Conservation (phyloP, 2,113 vertebrate species). For the Lepisosteus osseus region DNA sequence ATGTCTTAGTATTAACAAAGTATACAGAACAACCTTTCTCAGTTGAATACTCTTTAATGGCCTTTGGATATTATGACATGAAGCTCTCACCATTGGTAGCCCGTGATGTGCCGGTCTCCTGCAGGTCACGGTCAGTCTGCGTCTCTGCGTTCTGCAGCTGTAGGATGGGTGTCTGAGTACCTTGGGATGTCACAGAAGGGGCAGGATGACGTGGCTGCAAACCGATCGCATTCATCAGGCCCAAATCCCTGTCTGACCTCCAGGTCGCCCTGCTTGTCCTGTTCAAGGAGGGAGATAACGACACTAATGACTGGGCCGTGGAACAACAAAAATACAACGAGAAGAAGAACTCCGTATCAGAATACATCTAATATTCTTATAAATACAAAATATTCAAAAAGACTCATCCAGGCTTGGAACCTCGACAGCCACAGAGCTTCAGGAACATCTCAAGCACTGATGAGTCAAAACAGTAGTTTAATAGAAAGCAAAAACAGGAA, state of each 20-base stretch:
- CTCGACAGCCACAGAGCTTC: too few relatives aligned
- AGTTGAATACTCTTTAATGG: too few relatives aligned
- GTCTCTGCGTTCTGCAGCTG: slow-evolving; percentile 95
- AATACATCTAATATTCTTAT: too few relatives aligned
- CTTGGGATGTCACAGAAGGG: slow-evolving; percentile 94
- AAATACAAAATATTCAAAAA: too few relatives aligned
- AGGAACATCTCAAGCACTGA: too few relatives aligned
- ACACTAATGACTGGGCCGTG: too few relatives aligned
- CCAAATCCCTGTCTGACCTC: slow-evolving; percentile 95
- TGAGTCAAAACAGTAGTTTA: too few relatives aligned
- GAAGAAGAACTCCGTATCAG: background rate
- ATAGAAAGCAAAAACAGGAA: background rate
- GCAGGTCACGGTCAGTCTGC: slow-evolving; percentile 87
- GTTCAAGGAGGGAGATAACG: background rate
- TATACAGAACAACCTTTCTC: too few relatives aligned
- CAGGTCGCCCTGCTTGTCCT: slow-evolving; percentile 88
- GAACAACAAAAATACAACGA: background rate
- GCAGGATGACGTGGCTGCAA: slow-evolving; percentile 90
- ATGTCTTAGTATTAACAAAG: too few relatives aligned
- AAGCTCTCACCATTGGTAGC: slow-evolving; percentile 60
- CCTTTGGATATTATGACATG: too few relatives aligned
- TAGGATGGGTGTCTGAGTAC: slow-evolving; percentile 90
- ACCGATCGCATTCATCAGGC: slow-evolving; percentile 95
- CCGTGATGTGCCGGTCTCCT: slow-evolving; percentile 71
- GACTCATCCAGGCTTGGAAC: too few relatives aligned